phyloP scores from a whole-genome alignment of 2,888 invertebrate species.

The Agrilus cyanescens region DNA sequence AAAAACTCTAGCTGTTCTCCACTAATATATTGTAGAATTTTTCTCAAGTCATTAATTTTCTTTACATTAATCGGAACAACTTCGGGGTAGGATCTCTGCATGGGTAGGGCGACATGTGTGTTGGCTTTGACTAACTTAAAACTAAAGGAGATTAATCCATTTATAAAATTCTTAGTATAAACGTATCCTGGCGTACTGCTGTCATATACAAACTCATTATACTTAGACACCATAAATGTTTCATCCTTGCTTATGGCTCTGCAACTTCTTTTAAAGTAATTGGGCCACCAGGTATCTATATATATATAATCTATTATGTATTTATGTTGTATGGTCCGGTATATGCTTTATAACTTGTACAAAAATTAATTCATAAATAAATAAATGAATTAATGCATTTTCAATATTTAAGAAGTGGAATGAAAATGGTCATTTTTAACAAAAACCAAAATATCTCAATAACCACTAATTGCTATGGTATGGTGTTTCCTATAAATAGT shows the following conservation, averaged over 20 bases:
- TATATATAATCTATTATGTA: constrained; percentile 3
- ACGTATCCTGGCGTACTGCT: constrained; percentile 6
- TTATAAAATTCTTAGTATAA: not conserved
- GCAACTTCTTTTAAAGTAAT: constrained; percentile 6
- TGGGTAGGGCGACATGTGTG: too few species aligned
- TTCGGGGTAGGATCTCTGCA: constrained; percentile 6
- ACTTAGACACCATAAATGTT: constrained; percentile 9
- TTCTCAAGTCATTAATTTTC: constrained; percentile 11
- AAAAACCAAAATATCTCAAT: too few species aligned
- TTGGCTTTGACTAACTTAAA: too few species aligned
- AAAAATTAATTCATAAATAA: too few species aligned
- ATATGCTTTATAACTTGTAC: too few species aligned
- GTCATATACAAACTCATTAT: constrained; percentile 8
- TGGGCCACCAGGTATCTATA: constrained; percentile 4
- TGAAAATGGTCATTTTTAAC: too few species aligned
- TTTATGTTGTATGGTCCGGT: constrained; percentile 7
- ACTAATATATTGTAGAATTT: constrained; percentile 7
- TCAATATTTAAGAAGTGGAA: too few species aligned
- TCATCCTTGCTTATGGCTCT: constrained; percentile 1
- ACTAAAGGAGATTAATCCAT: not conserved
- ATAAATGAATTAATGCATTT: too few species aligned
- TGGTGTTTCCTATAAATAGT: too few species aligned
- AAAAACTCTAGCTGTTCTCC: constrained; percentile 12
- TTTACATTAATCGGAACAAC: constrained; percentile 12
- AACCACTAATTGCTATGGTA: too few species aligned